These are phyloP conservation scores for Pseudotriccus pelzelni DNA, from an alignment of 2,797 vertebrate genomes.

Conservation along the genomic window DNA sequence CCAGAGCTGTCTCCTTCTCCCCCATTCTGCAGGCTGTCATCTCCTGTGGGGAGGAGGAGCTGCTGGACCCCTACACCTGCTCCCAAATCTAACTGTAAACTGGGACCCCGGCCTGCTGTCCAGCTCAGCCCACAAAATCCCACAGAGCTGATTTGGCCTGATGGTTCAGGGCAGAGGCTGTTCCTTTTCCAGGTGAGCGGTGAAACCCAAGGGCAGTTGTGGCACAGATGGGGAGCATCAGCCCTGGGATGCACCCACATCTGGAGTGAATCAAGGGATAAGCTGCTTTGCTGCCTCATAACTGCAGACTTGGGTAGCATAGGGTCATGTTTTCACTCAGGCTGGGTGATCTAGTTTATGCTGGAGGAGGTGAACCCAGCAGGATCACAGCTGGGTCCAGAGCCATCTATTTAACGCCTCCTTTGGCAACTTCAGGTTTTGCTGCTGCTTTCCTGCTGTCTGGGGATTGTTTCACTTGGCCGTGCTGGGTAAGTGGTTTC, in stretches of 20 bases:
- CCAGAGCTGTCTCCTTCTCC: neutral
- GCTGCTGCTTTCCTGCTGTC: neutral
- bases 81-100: neutral
- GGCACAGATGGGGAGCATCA: neutral
- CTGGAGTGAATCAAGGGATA: neutral
- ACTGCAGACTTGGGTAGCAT: neutral
- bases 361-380: neutral
- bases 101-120: neutral
- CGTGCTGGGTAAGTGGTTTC: neutral
- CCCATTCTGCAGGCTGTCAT: neutral
- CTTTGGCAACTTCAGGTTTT: rapidly evolving
- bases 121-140: neutral
- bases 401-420: neutral
- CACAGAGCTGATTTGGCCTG: neutral
- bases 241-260: neutral
- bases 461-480: neutral
- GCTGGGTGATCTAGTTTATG: neutral
- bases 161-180: neutral
- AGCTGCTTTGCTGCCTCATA: neutral
- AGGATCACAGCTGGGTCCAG: neutral
- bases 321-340: neutral
- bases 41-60: neutral
- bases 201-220: neutral
- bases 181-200: neutral
- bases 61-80: neutral